A percentile compares a stretch with the other conserved stretches of the same genome.
These are phyloP conservation scores for Lepidonotus clava DNA, from an alignment of 2,888 invertebrate genomes.

Conservation along the genomic window DNA sequence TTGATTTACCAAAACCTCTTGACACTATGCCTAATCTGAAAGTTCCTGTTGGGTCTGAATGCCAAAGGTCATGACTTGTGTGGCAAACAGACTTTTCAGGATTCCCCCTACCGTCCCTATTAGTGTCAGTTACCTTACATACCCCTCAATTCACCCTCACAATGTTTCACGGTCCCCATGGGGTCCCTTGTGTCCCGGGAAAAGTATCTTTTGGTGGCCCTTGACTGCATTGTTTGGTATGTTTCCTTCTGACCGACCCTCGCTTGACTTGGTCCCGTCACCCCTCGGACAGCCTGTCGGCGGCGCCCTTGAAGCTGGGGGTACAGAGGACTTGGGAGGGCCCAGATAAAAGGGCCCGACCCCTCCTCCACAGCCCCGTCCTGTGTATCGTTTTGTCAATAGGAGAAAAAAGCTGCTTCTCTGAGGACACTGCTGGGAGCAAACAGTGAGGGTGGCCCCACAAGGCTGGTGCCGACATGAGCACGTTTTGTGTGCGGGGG, in stretches of 20 bases:
- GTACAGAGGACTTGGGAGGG: background rate
- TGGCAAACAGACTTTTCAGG: no score
- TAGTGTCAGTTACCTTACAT: background rate
- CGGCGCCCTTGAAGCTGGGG: background rate
- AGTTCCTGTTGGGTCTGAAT: no score
- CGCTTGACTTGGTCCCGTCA: slow-evolving; percentile 16
- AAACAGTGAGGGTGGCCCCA: background rate
- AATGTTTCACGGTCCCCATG: background rate
- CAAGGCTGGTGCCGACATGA: background rate
- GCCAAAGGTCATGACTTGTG: no score
- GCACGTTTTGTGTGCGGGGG: background rate
- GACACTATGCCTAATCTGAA: no score
- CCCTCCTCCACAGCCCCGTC: background rate
- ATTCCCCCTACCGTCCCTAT: no score
- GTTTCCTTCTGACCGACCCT: background rate
- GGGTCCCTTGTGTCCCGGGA: background rate
- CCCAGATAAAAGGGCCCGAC: slow-evolving; percentile 18
- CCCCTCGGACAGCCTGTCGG: background rate
- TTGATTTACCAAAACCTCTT: no score
- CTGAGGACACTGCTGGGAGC: background rate
- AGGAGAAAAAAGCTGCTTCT: background rate
- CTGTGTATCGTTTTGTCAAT: background rate
- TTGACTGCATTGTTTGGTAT: background rate
- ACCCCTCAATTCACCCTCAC: background rate
- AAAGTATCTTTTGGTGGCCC: slow-evolving; percentile 22